phyloP scores from a whole-genome alignment of 2,797 vertebrate genomes.

The Dermochelys coriacea region DNA sequence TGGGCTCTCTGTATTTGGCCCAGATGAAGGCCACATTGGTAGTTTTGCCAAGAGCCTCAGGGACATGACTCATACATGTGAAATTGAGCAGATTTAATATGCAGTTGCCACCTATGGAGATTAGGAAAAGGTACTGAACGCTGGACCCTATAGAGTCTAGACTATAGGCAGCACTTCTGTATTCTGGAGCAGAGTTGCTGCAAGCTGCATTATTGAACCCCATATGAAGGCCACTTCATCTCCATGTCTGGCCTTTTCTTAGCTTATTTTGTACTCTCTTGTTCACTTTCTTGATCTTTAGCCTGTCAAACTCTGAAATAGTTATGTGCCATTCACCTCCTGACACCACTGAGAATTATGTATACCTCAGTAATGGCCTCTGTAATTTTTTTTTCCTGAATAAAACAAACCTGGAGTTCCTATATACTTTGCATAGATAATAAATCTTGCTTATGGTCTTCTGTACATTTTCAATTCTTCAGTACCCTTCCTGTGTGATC shows the following conservation, averaged over 20 bases:
- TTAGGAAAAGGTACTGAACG: background rate
- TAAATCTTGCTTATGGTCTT: slow-evolving; percentile 29
- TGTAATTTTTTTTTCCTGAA: background rate
- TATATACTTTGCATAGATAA: slow-evolving; percentile 37
- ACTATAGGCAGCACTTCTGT: background rate
- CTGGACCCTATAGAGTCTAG: background rate
- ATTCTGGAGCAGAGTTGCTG: background rate
- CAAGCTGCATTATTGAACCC: background rate
- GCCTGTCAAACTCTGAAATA: background rate
- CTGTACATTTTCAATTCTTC: slow-evolving; percentile 51
- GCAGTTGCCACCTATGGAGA: background rate
- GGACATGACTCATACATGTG: slow-evolving; percentile 14
- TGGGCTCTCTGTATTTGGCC: background rate
- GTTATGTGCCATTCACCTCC: background rate
- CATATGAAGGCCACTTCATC: background rate
- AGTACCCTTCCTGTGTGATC: slow-evolving; percentile 73
- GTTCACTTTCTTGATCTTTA: background rate
- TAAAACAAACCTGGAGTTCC: background rate
- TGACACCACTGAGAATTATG: background rate
- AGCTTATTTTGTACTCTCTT: background rate
- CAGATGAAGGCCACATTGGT: background rate
- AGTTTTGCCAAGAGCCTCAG: slow-evolving; percentile 13
- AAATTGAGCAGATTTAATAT: background rate
- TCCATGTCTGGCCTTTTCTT: background rate
- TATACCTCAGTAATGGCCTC: background rate